Evolutionary conservation across 2,797 vertebrate genomes (phyloP).

Genomic region (Enteromius argenteus): DNA sequence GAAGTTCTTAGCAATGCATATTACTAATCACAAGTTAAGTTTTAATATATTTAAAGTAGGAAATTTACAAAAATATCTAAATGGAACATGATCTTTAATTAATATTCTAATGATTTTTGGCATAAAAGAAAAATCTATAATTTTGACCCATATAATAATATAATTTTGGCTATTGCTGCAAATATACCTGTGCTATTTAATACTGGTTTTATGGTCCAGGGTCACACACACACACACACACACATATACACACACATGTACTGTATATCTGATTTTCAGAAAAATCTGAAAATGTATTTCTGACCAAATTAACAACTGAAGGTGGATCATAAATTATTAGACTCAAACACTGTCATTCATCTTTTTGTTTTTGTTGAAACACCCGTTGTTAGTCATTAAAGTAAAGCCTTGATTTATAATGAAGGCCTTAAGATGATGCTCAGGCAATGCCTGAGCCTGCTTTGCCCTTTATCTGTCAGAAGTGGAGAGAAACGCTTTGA

Average conservation of each 20-base stretch:
- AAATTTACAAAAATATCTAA: no score
- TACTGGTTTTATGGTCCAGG: no score
- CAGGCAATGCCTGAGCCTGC: constrained; percentile 16
- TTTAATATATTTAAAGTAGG: no score
- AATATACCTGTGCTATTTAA: no score
- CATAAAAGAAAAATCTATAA: no score
- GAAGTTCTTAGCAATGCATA: no score
- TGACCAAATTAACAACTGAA: background rate
- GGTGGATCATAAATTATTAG: background rate
- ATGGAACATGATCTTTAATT: no score
- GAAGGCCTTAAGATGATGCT: constrained; percentile 20
- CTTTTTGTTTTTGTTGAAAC: background rate
- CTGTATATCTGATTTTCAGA: background rate
- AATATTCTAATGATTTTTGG: no score
- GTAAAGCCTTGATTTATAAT: background rate
- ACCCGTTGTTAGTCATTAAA: background rate
- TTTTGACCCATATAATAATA: no score
- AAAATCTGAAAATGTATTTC: background rate
- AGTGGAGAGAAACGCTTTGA: constrained; percentile 39
- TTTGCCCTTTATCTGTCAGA: constrained; percentile 23
- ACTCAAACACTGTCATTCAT: background rate
- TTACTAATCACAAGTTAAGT: no score
- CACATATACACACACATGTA: background rate
- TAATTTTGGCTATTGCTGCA: no score
- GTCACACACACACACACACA: no score